phyloP scores from a whole-genome alignment of 2,888 invertebrate species.

The Drosophila nr. fundita region DNA sequence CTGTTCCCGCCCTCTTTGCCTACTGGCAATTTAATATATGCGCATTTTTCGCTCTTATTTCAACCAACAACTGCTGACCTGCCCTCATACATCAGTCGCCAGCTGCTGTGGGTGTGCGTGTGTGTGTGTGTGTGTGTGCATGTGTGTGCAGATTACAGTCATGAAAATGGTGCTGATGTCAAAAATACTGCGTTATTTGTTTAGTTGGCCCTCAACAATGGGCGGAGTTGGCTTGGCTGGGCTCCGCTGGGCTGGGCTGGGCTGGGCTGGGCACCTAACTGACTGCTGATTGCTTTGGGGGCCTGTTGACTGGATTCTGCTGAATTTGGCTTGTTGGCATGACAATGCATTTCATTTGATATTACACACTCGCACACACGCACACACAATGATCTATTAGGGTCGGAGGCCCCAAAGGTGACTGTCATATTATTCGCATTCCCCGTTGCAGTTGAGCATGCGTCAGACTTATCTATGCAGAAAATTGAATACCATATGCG shows the following conservation, averaged over 20 bases:
- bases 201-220: conserved; percentile 33
- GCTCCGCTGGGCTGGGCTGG: neutral
- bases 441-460: conserved; percentile 49
- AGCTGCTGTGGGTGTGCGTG: conserved; percentile 35
- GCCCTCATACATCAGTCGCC: conserved; percentile 66
- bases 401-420: conserved; percentile 63
- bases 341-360: conserved; percentile 79
- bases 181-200: conserved; percentile 74
- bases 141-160: conserved; percentile 50
- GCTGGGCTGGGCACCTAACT: conserved; percentile 9
- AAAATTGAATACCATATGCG: conserved; percentile 73
- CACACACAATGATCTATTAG: conserved; percentile 70
- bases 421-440: conserved; percentile 68
- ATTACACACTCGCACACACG: conserved; percentile 18
- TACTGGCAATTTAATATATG: conserved; percentile 64
- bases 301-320: conserved; percentile 28
- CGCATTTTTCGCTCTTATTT: conserved; percentile 52
- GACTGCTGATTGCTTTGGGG: conserved; percentile 4
- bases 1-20: conserved; percentile 23
- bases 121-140: conserved; percentile 15
- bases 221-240: conserved; percentile 7
- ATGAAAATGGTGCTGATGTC: conserved; percentile 56
- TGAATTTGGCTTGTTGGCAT: conserved; percentile 47
- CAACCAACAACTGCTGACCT: conserved; percentile 57
- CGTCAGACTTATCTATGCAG: conserved; percentile 73